A percentile compares a stretch with the other conserved stretches of the same genome.
These are phyloP conservation scores for Anser brachyrhynchus DNA, from an alignment of 2,113 vertebrate species.

Conservation along the genomic window DNA sequence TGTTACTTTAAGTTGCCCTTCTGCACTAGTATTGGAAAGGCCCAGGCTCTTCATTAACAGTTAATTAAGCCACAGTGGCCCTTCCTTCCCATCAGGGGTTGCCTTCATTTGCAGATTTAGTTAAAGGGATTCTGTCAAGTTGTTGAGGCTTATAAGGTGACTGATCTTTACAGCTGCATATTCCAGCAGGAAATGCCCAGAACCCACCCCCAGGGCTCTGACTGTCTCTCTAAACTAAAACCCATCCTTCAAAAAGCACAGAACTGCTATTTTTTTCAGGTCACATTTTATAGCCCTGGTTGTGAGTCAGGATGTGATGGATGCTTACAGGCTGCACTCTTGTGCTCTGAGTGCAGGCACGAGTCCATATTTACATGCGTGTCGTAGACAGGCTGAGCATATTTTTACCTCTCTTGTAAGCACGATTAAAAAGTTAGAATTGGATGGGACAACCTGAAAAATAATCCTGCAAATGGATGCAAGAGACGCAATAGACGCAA, in stretches of 20 bases:
- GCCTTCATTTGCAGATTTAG: constrained; percentile 72
- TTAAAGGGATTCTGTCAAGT: constrained; percentile 68
- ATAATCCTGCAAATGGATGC: not conserved
- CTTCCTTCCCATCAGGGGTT: constrained; percentile 68
- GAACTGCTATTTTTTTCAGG: constrained; percentile 55
- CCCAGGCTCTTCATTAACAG: constrained; percentile 67
- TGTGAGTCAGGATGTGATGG: constrained; percentile 10
- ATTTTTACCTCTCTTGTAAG: not conserved
- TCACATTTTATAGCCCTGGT: constrained; percentile 2
- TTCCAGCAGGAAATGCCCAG: constrained; percentile 74
- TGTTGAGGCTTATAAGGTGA: constrained; percentile 59
- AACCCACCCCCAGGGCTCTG: constrained; percentile 57
- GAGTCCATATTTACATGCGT: not conserved
- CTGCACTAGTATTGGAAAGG: constrained; percentile 10
- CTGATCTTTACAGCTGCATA: constrained; percentile 69
- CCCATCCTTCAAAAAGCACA: constrained; percentile 70
- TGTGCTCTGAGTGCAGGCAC: not conserved
- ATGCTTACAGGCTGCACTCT: not conserved
- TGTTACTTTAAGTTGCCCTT: not conserved
- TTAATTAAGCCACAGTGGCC: constrained; percentile 68
- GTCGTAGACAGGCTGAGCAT: not conserved
- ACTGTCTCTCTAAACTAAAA: constrained; percentile 73
- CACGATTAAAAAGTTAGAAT: not conserved
- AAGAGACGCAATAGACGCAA: not conserved
- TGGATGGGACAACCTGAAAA: not conserved